A percentile compares a stretch with the other conserved stretches of the same genome.
phyloP scores from a whole-genome alignment of 2,888 invertebrate genomes.

The Drosophila hawaiiensis region DNA sequence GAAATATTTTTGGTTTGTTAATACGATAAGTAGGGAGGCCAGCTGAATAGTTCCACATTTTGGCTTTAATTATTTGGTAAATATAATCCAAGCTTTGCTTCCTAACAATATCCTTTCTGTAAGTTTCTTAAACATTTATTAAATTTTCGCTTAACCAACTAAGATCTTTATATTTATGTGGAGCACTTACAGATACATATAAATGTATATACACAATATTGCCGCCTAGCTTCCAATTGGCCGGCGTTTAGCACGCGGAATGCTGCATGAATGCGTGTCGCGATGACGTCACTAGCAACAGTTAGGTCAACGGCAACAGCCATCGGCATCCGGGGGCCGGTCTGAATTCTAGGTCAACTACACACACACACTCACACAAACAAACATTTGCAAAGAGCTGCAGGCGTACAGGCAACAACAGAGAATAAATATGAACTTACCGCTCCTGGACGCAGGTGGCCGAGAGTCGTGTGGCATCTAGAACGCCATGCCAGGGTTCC shows the following conservation, averaged over 20 bases:
- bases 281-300: constrained; percentile 68
- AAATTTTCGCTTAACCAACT: neutral
- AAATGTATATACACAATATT: neutral
- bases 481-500: constrained; percentile 94
- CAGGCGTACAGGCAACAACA: neutral
- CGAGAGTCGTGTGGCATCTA: constrained; percentile 92
- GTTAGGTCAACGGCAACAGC: constrained; percentile 69
- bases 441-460: constrained; percentile 95
- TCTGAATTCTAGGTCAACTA: constrained; percentile 68
- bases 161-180: neutral
- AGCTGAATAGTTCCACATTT: neutral
- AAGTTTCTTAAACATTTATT: neutral
- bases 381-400: constrained; percentile 29
- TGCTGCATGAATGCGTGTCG: constrained; percentile 16
- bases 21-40: neutral
- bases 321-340: constrained; percentile 54
- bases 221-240: constrained; percentile 29
- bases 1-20: neutral
- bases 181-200: neutral
- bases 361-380: constrained; percentile 26
- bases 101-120: neutral
- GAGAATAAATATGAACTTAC: constrained; percentile 60
- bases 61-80: neutral
- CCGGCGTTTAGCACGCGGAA: constrained; percentile 59
- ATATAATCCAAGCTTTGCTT: neutral